These are phyloP conservation scores for Euzetes globulus DNA, from an alignment of 2,888 invertebrate genomes.

Conservation along the genomic window DNA sequence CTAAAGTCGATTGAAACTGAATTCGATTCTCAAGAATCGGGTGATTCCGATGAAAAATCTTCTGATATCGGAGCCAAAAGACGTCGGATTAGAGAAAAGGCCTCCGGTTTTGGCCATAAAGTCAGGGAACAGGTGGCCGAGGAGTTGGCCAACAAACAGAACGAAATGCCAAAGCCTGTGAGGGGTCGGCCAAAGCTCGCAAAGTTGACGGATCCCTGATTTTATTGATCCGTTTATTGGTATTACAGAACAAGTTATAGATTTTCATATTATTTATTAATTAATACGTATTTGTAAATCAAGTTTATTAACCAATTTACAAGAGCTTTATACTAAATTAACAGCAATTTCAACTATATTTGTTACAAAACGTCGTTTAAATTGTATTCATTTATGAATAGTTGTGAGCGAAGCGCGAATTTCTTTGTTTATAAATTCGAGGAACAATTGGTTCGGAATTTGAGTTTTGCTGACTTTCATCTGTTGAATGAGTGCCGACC, in stretches of 20 bases:
- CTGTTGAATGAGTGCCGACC: conserved; percentile 27
- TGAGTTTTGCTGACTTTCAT: conserved; percentile 27
- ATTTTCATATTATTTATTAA: too few species aligned
- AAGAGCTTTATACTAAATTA: too few species aligned
- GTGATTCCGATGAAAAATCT: background rate
- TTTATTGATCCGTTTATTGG: too few species aligned
- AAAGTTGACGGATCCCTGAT: background rate
- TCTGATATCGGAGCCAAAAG: background rate
- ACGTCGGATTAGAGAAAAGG: background rate
- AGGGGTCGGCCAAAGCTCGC: conserved; percentile 10
- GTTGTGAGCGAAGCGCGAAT: background rate
- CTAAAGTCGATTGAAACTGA: too few species aligned
- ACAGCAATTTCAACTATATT: too few species aligned
- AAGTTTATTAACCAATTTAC: too few species aligned
- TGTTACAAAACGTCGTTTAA: too few species aligned
- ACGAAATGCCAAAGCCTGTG: background rate
- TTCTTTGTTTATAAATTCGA: conserved; percentile 33
- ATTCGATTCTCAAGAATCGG: background rate
- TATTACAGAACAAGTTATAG: too few species aligned
- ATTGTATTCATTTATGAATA: background rate
- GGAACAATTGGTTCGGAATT: conserved; percentile 25
- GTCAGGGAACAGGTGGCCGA: background rate
- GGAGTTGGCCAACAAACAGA: background rate
- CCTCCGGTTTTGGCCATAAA: background rate
- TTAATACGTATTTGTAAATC: too few species aligned